Conservation (phyloP, 1,140 invertebrate species). For the Patella vulgata region DNA sequence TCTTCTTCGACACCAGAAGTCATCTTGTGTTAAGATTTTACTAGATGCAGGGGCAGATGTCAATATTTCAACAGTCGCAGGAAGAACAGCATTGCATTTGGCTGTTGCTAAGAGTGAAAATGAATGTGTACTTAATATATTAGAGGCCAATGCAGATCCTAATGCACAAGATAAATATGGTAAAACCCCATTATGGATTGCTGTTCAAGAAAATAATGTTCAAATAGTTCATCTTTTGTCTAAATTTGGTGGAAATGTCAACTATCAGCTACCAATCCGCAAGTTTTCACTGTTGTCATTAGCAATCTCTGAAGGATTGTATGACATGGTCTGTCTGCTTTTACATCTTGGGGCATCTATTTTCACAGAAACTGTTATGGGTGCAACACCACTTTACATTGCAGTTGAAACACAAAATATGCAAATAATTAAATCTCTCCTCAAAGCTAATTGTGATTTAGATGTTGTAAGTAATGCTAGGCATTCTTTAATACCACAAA, state of each 20-base stretch:
- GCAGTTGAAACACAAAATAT: constrained; percentile 22
- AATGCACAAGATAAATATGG: constrained; percentile 35
- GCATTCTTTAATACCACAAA: constrained; percentile 13
- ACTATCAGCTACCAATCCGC: constrained; percentile 15
- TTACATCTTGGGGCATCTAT: constrained; percentile 19
- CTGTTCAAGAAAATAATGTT: constrained; percentile 36
- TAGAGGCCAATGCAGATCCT: constrained; percentile 40
- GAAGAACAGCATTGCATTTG: constrained; percentile 37
- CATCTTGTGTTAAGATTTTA: constrained; percentile 35
- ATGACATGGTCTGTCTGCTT: constrained; percentile 17
- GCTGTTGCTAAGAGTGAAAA: constrained; percentile 45
- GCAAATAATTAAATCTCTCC: constrained; percentile 21
- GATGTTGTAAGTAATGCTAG: constrained; percentile 15
- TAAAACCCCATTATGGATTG: constrained; percentile 35
- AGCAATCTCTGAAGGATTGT: constrained; percentile 11
- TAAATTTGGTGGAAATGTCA: constrained; percentile 30
- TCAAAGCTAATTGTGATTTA: constrained; percentile 22
- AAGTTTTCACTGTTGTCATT: constrained; percentile 21
- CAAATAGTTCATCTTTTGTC: constrained; percentile 30
- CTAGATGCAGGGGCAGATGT: constrained; percentile 43
- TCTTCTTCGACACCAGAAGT: constrained; percentile 27
- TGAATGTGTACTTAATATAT: constrained; percentile 36
- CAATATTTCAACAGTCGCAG: constrained; percentile 31
- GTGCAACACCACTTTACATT: constrained; percentile 20
- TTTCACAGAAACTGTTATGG: constrained; percentile 10